A percentile compares a stretch with the other conserved stretches of the same genome.
phyloP scores from a whole-genome alignment of 2,797 vertebrate genomes.

The Dermochelys coriacea region DNA sequence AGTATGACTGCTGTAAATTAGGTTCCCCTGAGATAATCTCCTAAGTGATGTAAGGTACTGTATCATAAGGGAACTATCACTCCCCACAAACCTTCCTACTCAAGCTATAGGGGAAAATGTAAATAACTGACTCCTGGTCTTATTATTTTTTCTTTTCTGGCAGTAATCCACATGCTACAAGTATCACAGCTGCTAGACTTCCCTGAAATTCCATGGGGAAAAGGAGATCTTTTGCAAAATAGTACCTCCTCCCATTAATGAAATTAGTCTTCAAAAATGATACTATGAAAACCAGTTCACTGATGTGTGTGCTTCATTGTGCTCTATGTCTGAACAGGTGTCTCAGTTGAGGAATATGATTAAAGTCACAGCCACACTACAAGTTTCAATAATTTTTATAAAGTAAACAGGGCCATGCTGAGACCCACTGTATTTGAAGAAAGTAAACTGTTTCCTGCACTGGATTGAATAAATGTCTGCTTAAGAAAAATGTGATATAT shows the following conservation, averaged over 20 bases:
- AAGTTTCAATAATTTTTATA: neutral
- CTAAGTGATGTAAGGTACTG: neutral
- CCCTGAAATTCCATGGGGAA: neutral
- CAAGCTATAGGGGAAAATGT: neutral
- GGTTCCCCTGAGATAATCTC: neutral
- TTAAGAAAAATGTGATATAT: neutral
- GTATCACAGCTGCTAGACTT: neutral
- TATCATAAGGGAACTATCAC: slow-evolving; percentile 4
- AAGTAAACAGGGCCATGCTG: neutral
- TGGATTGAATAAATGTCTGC: neutral
- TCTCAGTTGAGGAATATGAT: neutral
- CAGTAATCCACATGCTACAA: neutral
- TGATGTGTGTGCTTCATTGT: neutral
- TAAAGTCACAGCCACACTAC: neutral
- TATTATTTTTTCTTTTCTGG: neutral
- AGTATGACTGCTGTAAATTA: neutral
- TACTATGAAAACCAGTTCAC: neutral
- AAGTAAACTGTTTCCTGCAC: neutral
- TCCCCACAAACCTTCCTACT: neutral
- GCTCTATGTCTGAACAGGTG: neutral
- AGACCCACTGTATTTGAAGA: neutral
- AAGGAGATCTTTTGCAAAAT: neutral
- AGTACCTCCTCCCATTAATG: neutral
- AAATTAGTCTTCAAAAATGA: neutral
- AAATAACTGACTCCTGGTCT: neutral